A percentile compares a stretch with the other conserved stretches of the same genome.
Evolutionary conservation across 1,140 invertebrate genomes (phyloP).

Genomic region (Cyclina sinensis): DNA sequence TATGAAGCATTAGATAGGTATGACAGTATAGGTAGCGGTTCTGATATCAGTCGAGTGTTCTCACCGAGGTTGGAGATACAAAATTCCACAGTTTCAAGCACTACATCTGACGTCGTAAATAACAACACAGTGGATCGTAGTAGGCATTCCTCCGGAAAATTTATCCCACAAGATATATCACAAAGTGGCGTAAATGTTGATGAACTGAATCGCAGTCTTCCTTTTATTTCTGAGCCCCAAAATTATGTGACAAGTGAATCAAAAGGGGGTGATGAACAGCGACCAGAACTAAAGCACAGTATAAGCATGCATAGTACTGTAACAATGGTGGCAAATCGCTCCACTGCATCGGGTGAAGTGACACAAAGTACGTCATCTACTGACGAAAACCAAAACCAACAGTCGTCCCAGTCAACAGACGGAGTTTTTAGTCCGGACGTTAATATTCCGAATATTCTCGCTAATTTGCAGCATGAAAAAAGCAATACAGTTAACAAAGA

Average conservation of each 20-base stretch:
- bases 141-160: slow-evolving; percentile 12
- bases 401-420: not conserved
- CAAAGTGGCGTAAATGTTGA: not conserved
- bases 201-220: not conserved
- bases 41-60: slow-evolving; percentile 1
- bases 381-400: not conserved
- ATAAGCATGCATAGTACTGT: not conserved
- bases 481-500: not conserved
- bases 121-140: not conserved
- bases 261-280: too few species aligned
- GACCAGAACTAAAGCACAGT: not conserved
- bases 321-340: not conserved
- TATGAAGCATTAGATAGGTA: not conserved
- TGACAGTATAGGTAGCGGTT: slow-evolving; percentile 6
- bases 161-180: not conserved
- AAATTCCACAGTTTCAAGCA: not conserved
- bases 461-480: not conserved
- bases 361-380: not conserved
- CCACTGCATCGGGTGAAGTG: not conserved
- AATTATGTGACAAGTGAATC: too few species aligned
- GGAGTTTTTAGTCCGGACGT: not conserved
- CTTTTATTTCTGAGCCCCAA: not conserved
- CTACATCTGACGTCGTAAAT: not conserved
- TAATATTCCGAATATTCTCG: not conserved
- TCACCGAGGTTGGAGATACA: slow-evolving; percentile 2